phyloP scores from a whole-genome alignment of 92 coral and sea anemone species.

The Zoanthus gigantus region DNA sequence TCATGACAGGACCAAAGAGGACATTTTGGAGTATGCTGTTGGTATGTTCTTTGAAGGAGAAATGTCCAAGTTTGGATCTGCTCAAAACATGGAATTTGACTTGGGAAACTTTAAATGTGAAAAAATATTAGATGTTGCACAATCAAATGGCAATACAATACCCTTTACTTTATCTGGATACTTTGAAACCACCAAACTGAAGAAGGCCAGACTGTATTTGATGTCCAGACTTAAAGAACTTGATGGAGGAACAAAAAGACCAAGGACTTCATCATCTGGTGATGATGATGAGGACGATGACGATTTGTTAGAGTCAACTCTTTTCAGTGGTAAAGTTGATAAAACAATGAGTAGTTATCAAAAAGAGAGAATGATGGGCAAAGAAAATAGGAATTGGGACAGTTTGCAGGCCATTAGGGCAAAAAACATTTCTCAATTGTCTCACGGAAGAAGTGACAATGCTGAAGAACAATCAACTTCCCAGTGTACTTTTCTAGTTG shows the following conservation, averaged over 20 bases:
- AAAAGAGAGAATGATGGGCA: not conserved
- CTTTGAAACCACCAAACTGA: conserved; percentile 11
- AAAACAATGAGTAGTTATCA: not conserved
- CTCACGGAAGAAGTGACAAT: too few relatives aligned
- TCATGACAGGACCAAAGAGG: conserved; percentile 18
- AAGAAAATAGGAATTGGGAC: not conserved
- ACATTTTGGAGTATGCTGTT: not conserved
- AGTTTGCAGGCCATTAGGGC: not conserved
- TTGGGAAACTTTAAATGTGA: conserved; percentile 11
- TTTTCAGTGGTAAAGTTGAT: not conserved
- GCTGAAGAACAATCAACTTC: too few relatives aligned
- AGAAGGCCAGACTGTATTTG: conserved; percentile 12
- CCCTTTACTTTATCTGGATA: conserved; percentile 4
- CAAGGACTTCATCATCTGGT: conserved; percentile 12
- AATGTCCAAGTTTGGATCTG: conserved; percentile 13
- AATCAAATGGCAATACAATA: not conserved
- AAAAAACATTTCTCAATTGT: too few relatives aligned
- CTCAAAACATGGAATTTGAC: conserved; percentile 15
- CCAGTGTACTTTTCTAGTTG: too few relatives aligned
- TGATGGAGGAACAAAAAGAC: not conserved
- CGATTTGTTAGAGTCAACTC: not conserved
- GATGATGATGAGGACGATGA: not conserved
- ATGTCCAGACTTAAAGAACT: conserved; percentile 6
- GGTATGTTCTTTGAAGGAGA: conserved; percentile 11
- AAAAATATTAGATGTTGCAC: not conserved